These are phyloP conservation scores for Lasioglossum morio DNA, from an alignment of 2,888 invertebrate species.

Conservation along the genomic window DNA sequence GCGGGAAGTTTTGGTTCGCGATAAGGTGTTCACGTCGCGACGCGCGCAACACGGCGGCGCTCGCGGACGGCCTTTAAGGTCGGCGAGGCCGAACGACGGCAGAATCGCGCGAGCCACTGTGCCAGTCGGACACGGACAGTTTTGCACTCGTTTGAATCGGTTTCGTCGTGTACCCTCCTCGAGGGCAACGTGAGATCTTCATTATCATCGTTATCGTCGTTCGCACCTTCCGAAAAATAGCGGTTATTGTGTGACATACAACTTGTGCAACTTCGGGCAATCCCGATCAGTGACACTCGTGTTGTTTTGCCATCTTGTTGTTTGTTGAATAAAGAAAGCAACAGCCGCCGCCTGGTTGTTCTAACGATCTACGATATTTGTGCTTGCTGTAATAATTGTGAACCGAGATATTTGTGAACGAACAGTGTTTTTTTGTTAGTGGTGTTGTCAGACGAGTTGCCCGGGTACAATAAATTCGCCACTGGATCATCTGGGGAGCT, in stretches of 20 bases:
- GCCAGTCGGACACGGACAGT: constrained; percentile 63
- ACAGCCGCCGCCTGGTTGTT: not conserved
- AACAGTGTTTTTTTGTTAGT: constrained; percentile 34
- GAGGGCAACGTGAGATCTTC: not conserved
- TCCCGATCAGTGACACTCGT: constrained; percentile 6
- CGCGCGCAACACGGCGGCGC: constrained; percentile 62
- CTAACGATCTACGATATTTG: not conserved
- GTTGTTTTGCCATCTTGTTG: constrained; percentile 18
- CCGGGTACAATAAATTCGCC: not conserved
- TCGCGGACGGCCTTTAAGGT: constrained; percentile 66
- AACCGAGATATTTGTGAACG: constrained; percentile 9
- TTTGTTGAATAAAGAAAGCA: not conserved
- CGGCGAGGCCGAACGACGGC: constrained; percentile 52
- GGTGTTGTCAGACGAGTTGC: not conserved
- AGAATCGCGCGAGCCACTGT: constrained; percentile 67
- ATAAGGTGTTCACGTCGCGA: constrained; percentile 25
- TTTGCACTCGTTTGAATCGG: constrained; percentile 41
- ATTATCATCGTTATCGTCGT: not conserved
- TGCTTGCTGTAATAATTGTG: not conserved
- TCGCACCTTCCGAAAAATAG: not conserved
- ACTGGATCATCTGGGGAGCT: not conserved
- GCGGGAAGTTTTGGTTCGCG: constrained; percentile 42
- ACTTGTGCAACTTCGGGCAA: not conserved
- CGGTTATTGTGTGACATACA: not conserved
- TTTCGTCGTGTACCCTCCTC: constrained; percentile 41